A percentile compares a stretch with the other conserved stretches of the same genome.
phyloP scores from a whole-genome alignment of 1,140 invertebrate species.

The Monochamus saltuarius region DNA sequence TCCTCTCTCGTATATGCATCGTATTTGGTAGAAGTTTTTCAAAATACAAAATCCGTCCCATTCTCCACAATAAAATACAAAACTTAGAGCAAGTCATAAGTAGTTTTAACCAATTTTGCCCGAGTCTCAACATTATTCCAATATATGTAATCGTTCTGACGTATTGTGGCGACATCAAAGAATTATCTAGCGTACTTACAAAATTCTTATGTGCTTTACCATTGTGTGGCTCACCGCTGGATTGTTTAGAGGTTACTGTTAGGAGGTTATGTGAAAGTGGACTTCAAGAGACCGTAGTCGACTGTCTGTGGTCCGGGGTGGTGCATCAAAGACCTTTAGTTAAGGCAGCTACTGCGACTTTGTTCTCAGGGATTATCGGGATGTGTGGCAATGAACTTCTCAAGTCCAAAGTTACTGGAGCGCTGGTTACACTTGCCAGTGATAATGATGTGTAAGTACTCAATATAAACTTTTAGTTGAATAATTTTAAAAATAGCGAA shows the following conservation, averaged over 20 bases:
- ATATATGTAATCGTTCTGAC: constrained; percentile 58
- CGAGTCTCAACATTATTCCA: constrained; percentile 58
- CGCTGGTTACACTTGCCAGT: constrained; percentile 69
- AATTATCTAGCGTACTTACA: constrained; percentile 55
- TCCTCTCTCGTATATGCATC: constrained; percentile 54
- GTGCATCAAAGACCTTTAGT: constrained; percentile 65
- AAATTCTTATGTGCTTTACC: constrained; percentile 58
- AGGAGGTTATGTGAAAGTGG: constrained; percentile 52
- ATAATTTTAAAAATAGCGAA: too few species aligned
- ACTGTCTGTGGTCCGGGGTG: constrained; percentile 69
- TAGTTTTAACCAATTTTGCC: constrained; percentile 48
- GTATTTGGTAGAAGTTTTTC: constrained; percentile 57
- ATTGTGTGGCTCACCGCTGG: constrained; percentile 56
- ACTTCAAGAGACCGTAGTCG: constrained; percentile 60
- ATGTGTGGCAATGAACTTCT: constrained; percentile 61
- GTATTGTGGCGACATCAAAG: constrained; percentile 48
- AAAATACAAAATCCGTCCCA: constrained; percentile 54
- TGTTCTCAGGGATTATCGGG: constrained; percentile 63
- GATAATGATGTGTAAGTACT: constrained; percentile 68
- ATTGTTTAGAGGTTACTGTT: constrained; percentile 57
- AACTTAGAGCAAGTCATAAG: constrained; percentile 49
- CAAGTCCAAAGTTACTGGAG: constrained; percentile 63
- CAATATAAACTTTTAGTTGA: neutral
- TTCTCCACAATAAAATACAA: constrained; percentile 56
- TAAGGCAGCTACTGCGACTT: constrained; percentile 58